phyloP scores from a whole-genome alignment of 2,888 invertebrate genomes.

The Hydriomena furcata region DNA sequence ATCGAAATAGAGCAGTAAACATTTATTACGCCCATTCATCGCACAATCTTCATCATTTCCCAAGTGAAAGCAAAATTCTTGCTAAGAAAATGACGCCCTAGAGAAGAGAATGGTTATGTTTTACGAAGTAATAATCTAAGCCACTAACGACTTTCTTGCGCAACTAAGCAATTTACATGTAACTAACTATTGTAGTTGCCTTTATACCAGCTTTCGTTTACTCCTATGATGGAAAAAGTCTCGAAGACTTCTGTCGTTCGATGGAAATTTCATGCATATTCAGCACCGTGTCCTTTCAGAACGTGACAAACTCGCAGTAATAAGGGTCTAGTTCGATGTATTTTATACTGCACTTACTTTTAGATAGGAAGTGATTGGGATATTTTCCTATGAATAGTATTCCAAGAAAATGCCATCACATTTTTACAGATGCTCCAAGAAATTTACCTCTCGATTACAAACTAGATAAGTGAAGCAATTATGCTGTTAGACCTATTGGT shows the following conservation, averaged over 20 bases:
- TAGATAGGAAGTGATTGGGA: too few species aligned
- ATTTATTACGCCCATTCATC: not conserved
- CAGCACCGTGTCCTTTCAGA: slow-evolving; percentile 19
- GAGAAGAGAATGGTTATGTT: slow-evolving; percentile 29
- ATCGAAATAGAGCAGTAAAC: slow-evolving; percentile 1
- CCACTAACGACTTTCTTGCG: slow-evolving; percentile 32
- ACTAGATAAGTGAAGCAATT: slow-evolving; percentile 10
- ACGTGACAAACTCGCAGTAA: slow-evolving; percentile 31
- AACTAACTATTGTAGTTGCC: slow-evolving; percentile 28
- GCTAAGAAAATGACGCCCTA: slow-evolving; percentile 28
- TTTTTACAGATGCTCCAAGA: not conserved
- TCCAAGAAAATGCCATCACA: too few species aligned
- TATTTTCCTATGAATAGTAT: too few species aligned
- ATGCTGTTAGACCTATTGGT: slow-evolving; percentile 19
- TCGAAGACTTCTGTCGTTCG: slow-evolving; percentile 2
- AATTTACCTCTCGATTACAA: slow-evolving; percentile 12
- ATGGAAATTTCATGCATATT: slow-evolving; percentile 29
- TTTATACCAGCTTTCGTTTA: slow-evolving; percentile 19
- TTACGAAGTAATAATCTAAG: slow-evolving; percentile 31
- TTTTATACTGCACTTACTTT: not conserved
- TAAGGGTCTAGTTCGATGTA: slow-evolving; percentile 7
- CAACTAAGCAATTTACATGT: slow-evolving; percentile 39
- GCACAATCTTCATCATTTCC: slow-evolving; percentile 2
- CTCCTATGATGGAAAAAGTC: slow-evolving; percentile 12
- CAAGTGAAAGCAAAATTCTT: slow-evolving; percentile 20